Conservation (phyloP, 2,113 vertebrate genomes). For the Hippoglossus stenolepis region DNA sequence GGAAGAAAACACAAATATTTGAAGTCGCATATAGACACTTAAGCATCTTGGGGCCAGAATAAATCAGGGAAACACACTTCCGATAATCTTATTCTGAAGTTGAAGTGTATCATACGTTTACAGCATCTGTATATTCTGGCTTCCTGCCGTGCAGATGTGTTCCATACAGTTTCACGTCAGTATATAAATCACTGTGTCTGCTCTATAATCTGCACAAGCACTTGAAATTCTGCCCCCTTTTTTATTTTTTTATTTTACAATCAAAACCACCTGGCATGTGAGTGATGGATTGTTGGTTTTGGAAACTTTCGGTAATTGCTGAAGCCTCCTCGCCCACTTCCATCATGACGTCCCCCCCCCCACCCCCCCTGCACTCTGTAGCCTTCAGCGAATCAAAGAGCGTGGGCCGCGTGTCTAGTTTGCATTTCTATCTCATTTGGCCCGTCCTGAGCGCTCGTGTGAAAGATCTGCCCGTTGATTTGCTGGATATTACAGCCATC, state of each 20-base stretch:
- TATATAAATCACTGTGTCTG: too few species aligned
- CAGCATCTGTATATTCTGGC: too few species aligned
- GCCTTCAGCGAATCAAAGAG: constrained; percentile 20
- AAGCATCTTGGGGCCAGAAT: too few species aligned
- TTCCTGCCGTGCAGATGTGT: too few species aligned
- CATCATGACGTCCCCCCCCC: not conserved
- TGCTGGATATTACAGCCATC: constrained; percentile 78
- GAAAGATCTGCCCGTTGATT: constrained; percentile 67
- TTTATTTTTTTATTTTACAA: not conserved
- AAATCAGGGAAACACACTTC: too few species aligned
- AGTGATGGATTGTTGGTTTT: constrained; percentile 7
- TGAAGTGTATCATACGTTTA: too few species aligned
- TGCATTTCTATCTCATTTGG: constrained; percentile 61
- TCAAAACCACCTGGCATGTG: not conserved
- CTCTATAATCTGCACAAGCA: too few species aligned
- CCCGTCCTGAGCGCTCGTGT: constrained; percentile 20
- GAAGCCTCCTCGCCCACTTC: not conserved
- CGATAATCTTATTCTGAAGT: too few species aligned
- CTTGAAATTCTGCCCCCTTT: not conserved
- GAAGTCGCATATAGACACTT: too few species aligned
- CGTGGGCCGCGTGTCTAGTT: constrained; percentile 29
- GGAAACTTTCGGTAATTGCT: constrained; percentile 4
- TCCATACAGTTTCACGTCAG: too few species aligned
- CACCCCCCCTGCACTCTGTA: constrained; percentile 1
- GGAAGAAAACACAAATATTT: too few species aligned